Evolutionary conservation across 2,797 vertebrate genomes (phyloP), one percentile per base, ranked within the genome.

Genomic region (Hypotaenidia philippensis): DNA sequence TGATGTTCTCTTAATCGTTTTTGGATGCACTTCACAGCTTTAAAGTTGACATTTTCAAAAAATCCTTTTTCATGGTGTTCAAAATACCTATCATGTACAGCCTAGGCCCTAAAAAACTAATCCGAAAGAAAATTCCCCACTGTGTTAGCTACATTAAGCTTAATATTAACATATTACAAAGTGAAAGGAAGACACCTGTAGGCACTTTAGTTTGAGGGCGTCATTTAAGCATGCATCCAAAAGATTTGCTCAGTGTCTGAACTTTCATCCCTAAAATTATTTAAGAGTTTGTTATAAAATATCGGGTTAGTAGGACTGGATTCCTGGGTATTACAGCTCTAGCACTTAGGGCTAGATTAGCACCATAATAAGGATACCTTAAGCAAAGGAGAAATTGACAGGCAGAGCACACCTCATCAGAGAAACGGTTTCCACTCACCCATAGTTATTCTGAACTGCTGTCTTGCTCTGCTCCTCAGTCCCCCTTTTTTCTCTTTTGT

Each of bases 1-100:
- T 91, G 34, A 83, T 92, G n/a, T 82, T 64, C 77, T 85, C 34
- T 83, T 57, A 74, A 89, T 45, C 32, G 72, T 88, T 81, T 68
- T 53, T 82, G 31, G 61, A 65, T 89, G 59, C 4, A 63, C 55
- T 82, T 11, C 25, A 34, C 29, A 70, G 25, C 16, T 78, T 44
- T 81, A 38, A 80, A 81, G 65, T n/a, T 50, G 38, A 70, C 65
- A 61, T 61, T 95, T 82, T 57, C 6, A 70, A 87, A 85, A 91
- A 82, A 22, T 23, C 8, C 5, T 55, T 84, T 94, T 75, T 70
- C 29, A 44, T 52, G 3, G 11, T 60, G 11, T 61, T 95, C 7
- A 85, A 69, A 90, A 76, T 74, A 59, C 9, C 13, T 45, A 13
- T 55, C 44, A 47, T 29, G 15, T 50, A 45, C 20, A 83, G 47